A percentile compares a stretch with the other conserved stretches of the same genome.
Conservation (phyloP, 2,113 vertebrate genomes). For the Cyphomyrus discorhynchus region DNA sequence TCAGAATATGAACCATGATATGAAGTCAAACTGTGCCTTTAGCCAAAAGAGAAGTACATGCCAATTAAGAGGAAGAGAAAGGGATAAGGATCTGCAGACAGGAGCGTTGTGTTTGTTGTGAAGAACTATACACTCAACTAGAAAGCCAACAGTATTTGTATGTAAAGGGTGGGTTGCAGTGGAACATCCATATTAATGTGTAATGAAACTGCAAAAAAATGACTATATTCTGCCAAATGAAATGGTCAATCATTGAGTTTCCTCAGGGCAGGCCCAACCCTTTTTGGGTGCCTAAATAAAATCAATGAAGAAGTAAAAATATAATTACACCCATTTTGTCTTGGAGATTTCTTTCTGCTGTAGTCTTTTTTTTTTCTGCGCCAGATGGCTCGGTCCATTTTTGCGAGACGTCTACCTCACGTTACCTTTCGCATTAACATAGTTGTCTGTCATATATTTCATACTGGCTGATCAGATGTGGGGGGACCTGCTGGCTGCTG, state of each 20-base stretch:
- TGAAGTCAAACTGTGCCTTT: neutral
- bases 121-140: neutral
- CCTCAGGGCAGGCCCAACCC: neutral
- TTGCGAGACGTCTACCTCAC: neutral
- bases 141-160: neutral
- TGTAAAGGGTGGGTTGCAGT: neutral
- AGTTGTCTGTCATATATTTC: neutral
- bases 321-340: neutral
- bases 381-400: neutral
- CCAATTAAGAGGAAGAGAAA: neutral
- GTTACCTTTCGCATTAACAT: neutral
- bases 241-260: neutral
- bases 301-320: neutral
- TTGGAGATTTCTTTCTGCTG: neutral
- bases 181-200: neutral
- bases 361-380: neutral
- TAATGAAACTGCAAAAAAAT: neutral
- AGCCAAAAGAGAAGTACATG: neutral
- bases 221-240: neutral
- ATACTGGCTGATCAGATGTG: neutral
- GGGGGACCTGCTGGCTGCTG: neutral
- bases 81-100: neutral
- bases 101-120: neutral
- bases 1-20: neutral
- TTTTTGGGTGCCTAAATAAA: neutral